phyloP scores from a whole-genome alignment of 2,888 invertebrate genomes.

The Eupithecia subfuscata region DNA sequence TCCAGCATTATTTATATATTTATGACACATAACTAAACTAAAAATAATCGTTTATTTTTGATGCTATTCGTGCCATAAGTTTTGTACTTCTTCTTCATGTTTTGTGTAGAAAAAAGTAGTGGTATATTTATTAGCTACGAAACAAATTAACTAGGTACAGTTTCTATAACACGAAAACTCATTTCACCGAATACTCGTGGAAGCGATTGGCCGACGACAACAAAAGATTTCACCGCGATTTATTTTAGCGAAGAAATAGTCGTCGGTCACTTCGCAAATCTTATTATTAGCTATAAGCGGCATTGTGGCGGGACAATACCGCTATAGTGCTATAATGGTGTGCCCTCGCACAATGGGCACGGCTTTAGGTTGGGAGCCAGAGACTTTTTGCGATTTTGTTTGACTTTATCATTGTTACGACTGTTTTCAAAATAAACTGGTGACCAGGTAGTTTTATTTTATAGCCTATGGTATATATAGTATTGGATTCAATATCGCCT shows the following conservation, averaged over 20 bases:
- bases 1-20: too few species aligned
- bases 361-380: not conserved
- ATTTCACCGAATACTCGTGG: not conserved
- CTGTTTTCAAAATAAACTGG: not conserved
- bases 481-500: too few species aligned
- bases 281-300: constrained; percentile 52
- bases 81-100: not conserved
- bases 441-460: too few species aligned
- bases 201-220: constrained; percentile 26
- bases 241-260: constrained; percentile 39
- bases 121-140: not conserved
- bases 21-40: not conserved
- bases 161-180: constrained; percentile 7
- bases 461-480: too few species aligned
- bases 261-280: constrained; percentile 34
- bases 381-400: not conserved
- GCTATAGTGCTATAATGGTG: constrained; percentile 61
- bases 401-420: not conserved
- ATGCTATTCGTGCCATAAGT: not conserved
- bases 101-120: not conserved
- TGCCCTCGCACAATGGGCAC: constrained; percentile 3
- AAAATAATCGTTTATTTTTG: not conserved
- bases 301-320: constrained; percentile 61
- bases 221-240: constrained; percentile 39
- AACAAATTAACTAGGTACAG: not conserved